Percentiles rank a stretch among this genome's conserved stretches.
These are phyloP conservation scores for Ceramica pisi DNA, from an alignment of 2,888 invertebrate genomes.

Conservation along the genomic window DNA sequence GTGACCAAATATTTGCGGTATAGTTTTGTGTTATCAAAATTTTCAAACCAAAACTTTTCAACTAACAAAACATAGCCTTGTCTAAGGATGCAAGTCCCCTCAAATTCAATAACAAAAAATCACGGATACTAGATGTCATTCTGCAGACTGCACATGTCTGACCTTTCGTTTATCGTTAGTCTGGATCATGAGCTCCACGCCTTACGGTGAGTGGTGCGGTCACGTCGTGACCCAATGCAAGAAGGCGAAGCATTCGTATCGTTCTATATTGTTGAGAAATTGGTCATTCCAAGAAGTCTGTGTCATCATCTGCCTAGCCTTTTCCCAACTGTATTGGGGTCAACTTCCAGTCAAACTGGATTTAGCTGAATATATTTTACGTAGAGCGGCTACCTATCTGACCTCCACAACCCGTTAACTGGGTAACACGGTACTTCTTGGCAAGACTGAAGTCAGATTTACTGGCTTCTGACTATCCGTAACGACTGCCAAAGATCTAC, in stretches of 20 bases:
- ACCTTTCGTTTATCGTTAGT: slow-evolving; percentile 60
- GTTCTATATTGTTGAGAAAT: slow-evolving; percentile 60
- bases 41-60: background rate
- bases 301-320: too few species aligned
- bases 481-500: too few species aligned
- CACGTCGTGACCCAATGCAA: slow-evolving; percentile 57
- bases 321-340: too few species aligned
- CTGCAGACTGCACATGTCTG: slow-evolving; percentile 51
- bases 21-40: background rate
- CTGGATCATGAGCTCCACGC: slow-evolving; percentile 64
- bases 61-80: background rate
- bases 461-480: too few species aligned
- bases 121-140: slow-evolving; percentile 48
- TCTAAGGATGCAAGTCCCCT: background rate
- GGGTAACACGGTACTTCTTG: too few species aligned
- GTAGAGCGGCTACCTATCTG: too few species aligned
- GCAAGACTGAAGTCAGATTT: too few species aligned
- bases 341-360: too few species aligned
- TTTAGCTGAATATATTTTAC: too few species aligned
- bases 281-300: slow-evolving; percentile 46
- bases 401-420: too few species aligned
- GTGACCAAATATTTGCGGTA: too few species aligned
- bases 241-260: slow-evolving; percentile 40
- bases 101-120: slow-evolving; percentile 18
- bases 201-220: slow-evolving; percentile 60